A percentile compares a stretch with the other conserved stretches of the same genome.
Evolutionary conservation across 2,113 vertebrate species (phyloP).

Genomic region (Lagopus muta): DNA sequence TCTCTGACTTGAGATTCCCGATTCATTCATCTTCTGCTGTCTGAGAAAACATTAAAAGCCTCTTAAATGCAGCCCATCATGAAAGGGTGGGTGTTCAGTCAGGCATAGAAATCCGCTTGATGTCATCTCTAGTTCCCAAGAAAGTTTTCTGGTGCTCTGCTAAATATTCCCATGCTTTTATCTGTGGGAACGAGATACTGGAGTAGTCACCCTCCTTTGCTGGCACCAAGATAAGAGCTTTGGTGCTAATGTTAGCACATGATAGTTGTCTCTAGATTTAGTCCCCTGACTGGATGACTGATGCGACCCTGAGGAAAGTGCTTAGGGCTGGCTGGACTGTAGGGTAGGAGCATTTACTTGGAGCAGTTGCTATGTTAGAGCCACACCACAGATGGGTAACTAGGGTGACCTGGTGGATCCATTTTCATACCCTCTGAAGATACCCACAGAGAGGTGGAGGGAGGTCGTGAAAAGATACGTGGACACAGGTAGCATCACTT

Average conservation of each 20-base stretch:
- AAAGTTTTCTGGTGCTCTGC: neutral
- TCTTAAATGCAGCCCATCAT: neutral
- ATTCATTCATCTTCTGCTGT: neutral
- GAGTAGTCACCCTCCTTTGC: neutral
- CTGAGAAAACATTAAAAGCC: constrained; percentile 5
- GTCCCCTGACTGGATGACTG: neutral
- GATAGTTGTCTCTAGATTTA: neutral
- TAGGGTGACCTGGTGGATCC: neutral
- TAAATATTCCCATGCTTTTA: constrained; percentile 40
- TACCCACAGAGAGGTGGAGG: neutral
- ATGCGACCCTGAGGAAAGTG: neutral
- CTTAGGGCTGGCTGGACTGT: fast-evolving
- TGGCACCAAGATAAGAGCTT: neutral
- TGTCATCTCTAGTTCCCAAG: neutral
- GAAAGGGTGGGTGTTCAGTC: constrained; percentile 32
- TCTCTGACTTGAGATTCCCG: neutral
- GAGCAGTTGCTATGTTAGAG: neutral
- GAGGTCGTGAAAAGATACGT: neutral
- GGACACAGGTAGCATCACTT: neutral
- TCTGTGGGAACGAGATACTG: constrained; percentile 35
- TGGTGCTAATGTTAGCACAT: neutral
- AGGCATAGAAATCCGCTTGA: neutral
- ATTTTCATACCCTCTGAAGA: neutral
- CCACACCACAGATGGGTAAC: neutral
- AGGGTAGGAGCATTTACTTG: neutral